Base-by-base conservation (phyloP, 2,113 vertebrate genomes). In the Dryoscopus gambensis region DNA sequence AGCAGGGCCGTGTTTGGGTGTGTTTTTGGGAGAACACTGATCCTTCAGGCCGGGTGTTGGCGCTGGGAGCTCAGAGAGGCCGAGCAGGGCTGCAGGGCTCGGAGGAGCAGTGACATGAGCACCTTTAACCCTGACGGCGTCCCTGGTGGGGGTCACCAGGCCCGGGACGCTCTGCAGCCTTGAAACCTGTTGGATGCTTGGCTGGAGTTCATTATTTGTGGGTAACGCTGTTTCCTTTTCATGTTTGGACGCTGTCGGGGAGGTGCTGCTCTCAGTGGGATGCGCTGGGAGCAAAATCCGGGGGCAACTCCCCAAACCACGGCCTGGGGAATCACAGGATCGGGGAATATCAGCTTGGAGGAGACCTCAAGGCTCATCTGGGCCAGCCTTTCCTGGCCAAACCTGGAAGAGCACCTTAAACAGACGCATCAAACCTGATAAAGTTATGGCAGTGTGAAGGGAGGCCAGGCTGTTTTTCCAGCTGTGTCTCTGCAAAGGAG, bases 31-130 rank as follows among this genome's bases (percentile, higher is more conserved):
- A 49, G 11, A 60, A 25, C 7, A 6, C 11, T 15, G 30, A 18
- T 84, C 2, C 11, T 71, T 49, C 80, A 14, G 73, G 25, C 16
- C 77, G 53, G 68, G 5, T 59, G 50, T 12, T 50, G 25, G 52
- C 82, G 82, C 94, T 93, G 79, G 17, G 44, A 44, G 76, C 87
- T 50, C 95, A 84, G 5, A 84, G 91, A 70, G 19, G 49, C 35
- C 53, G 49, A 53, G 19, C 46, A 52, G 59, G 65, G 46, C 91
- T 78, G 55, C 46, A 59, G 91, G 88, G 88, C 65, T 50, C 46
- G 70, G 69, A 37, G 76, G 82, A n/a, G 52, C 25, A 1, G 0
- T 4, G 25, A 16, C 53, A 81, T 18, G 42, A 63, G 33, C 35
- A 22, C 40, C 30, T 52, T 60, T 23, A 70, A 39, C 37, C 65